Evolutionary conservation across 1,140 invertebrate species (phyloP).

Genomic region (Ostrea edulis): DNA sequence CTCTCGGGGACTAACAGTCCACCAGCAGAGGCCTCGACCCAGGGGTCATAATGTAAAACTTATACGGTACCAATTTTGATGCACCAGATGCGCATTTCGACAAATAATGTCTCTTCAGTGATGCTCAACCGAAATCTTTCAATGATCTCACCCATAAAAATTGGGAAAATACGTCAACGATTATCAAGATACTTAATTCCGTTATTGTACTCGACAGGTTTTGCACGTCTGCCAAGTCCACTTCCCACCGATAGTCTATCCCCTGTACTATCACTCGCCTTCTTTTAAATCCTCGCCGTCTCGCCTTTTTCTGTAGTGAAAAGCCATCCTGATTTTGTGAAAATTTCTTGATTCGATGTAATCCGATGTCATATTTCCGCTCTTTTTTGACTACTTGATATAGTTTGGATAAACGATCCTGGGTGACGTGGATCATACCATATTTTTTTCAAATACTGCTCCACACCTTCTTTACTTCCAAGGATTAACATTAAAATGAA

Average conservation of each 20-base stretch:
- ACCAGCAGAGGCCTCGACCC: no score
- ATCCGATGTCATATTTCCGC: slow-evolving; percentile 47
- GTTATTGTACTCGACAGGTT: slow-evolving; percentile 53
- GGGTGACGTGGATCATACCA: slow-evolving; percentile 45
- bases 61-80: no score
- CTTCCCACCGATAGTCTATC: slow-evolving; percentile 51
- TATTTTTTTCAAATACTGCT: slow-evolving; percentile 41
- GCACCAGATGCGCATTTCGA: no score
- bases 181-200: slow-evolving; percentile 49
- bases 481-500: neutral
- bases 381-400: slow-evolving; percentile 50
- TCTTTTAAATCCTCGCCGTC: slow-evolving; percentile 17
- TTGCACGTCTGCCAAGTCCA: slow-evolving; percentile 45
- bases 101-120: no score
- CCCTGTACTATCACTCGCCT: slow-evolving; percentile 44
- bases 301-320: slow-evolving; percentile 37
- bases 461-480: neutral
- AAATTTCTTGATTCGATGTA: slow-evolving; percentile 41
- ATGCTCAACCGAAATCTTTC: no score
- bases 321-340: slow-evolving; percentile 44
- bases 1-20: no score
- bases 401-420: slow-evolving; percentile 46
- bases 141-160: slow-evolving; percentile 50
- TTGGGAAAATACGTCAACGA: slow-evolving; percentile 54
- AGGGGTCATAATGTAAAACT: no score